Evolutionary conservation across 1,140 invertebrate species (phyloP), one percentile per base, ranked within the genome.

Genomic region (Stegodyphus mimosarum): DNA sequence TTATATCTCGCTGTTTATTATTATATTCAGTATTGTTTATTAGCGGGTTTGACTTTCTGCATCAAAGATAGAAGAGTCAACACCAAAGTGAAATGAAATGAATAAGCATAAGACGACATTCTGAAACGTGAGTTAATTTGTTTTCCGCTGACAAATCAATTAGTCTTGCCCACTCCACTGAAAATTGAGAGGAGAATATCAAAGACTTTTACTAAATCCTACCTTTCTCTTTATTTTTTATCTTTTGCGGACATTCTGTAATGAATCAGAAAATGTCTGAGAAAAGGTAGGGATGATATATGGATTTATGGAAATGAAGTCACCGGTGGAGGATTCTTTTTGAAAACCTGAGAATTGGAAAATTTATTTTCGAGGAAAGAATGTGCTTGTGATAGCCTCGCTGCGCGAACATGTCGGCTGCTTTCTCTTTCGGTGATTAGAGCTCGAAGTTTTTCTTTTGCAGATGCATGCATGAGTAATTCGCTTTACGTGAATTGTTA

Each of bases 141-240:
- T 55, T 74, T 53, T 52, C 72, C 72, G 72, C 55, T 74, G 72
- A 74, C 72, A 74, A 74, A 74, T 74, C 72, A 74, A 74, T 74
- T 74, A 74, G 72, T 52, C 72, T 6, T 74, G 52, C 15, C 72
- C 72, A 74, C 51, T 55, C 51, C 15, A 74, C 13, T 15, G 63
- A 15, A 17, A 64, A 64, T 17, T 10, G 18, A 52, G 18, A 74
- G 13, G 55, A 15, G 3, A 18, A 60, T 33, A 69, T 33, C 17
- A 33, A 74, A 74, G 52, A 74, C 72, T 52, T 74, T 74, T 74
- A 74, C 55, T 74, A 74, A 74, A 53, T 74, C 72, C 17, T 10
- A 70, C 15, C 17, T 70, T 70, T 7, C 33, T 49, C 9, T 70
- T 49, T 49, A 9, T 49, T 5, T 13, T 49, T 49, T 70, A 33